Evolutionary conservation across 2,888 invertebrate species (phyloP).

Genomic region (Liopterus haemorrhoidalis): DNA sequence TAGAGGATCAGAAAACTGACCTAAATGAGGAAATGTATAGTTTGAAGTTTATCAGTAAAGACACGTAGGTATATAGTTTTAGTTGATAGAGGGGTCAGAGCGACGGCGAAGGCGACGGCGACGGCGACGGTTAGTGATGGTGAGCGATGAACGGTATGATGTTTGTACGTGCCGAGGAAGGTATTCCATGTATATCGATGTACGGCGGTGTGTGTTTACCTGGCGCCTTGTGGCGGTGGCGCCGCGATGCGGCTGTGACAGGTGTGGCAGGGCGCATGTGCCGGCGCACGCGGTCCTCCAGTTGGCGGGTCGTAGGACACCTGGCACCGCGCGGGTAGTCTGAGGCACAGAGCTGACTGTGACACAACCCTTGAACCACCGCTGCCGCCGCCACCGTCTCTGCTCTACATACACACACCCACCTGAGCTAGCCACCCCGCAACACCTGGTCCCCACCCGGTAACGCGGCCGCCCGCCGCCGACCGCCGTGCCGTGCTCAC

Average conservation of each 20-base stretch:
- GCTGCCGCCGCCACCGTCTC: slow-evolving; percentile 55
- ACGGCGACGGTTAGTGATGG: too few relatives aligned
- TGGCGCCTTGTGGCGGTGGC: slow-evolving; percentile 7
- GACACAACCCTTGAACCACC: slow-evolving; percentile 48
- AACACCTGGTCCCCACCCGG: slow-evolving; percentile 46
- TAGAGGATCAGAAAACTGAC: too few relatives aligned
- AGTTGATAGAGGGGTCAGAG: too few relatives aligned
- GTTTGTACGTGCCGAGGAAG: too few relatives aligned
- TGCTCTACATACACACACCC: slow-evolving; percentile 56
- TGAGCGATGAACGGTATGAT: too few relatives aligned
- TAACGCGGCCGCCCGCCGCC: slow-evolving; percentile 37
- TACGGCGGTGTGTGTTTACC: slow-evolving; percentile 3
- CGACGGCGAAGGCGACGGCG: too few relatives aligned
- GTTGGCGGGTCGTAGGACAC: slow-evolving; percentile 38
- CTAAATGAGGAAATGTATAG: too few relatives aligned
- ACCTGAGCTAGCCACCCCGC: slow-evolving; percentile 56
- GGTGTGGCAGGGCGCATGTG: slow-evolving; percentile 21
- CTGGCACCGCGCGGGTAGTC: slow-evolving; percentile 47
- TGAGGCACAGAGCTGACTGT: slow-evolving; percentile 50
- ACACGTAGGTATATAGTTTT: too few relatives aligned
- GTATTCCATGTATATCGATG: too few relatives aligned
- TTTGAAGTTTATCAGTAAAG: too few relatives aligned
- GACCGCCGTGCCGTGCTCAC: slow-evolving; percentile 16
- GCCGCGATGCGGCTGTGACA: slow-evolving; percentile 13
- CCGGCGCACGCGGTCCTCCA: slow-evolving; percentile 31